A percentile compares a stretch with the other conserved stretches of the same genome.
These are phyloP conservation scores for Eurypyga helias DNA, from an alignment of 2,113 vertebrate genomes.

Conservation along the genomic window DNA sequence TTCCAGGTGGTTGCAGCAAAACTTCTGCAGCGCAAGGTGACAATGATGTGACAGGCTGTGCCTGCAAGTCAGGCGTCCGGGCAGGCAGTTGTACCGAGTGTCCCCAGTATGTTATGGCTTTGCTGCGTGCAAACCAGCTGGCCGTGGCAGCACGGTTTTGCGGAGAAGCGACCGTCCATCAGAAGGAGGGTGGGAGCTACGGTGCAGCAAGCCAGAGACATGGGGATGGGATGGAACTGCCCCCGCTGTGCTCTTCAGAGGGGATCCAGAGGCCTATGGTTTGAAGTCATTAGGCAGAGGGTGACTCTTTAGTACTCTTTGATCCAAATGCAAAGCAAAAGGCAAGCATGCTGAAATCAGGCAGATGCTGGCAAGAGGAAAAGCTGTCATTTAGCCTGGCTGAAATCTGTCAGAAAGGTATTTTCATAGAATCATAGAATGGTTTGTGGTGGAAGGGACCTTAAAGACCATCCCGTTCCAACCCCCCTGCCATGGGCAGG, in stretches of 20 bases:
- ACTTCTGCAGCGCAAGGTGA: not conserved
- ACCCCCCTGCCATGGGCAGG: no score
- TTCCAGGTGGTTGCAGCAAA: not conserved
- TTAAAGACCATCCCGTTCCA: no score
- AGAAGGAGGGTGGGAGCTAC: not conserved
- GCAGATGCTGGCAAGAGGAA: not conserved
- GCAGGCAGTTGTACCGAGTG: accelerated
- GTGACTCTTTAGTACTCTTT: not conserved
- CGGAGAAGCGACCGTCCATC: not conserved
- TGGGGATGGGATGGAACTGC: not conserved
- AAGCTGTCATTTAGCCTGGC: not conserved
- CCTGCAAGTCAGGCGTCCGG: not conserved
- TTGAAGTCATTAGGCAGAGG: not conserved
- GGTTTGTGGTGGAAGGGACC: no score
- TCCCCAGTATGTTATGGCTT: accelerated
- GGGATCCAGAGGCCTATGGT: not conserved
- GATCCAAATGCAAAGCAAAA: not conserved
- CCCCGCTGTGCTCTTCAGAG: not conserved
- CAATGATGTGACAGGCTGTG: accelerated
- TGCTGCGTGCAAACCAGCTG: accelerated
- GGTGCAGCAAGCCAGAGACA: not conserved
- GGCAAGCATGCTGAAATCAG: not conserved
- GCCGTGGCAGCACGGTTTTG: accelerated
- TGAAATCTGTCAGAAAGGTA: not conserved
- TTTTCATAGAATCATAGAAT: no score